Evolutionary conservation across 2,113 vertebrate genomes (phyloP), one percentile per base, ranked within the genome.

Genomic region (Sapayoa aenigma): DNA sequence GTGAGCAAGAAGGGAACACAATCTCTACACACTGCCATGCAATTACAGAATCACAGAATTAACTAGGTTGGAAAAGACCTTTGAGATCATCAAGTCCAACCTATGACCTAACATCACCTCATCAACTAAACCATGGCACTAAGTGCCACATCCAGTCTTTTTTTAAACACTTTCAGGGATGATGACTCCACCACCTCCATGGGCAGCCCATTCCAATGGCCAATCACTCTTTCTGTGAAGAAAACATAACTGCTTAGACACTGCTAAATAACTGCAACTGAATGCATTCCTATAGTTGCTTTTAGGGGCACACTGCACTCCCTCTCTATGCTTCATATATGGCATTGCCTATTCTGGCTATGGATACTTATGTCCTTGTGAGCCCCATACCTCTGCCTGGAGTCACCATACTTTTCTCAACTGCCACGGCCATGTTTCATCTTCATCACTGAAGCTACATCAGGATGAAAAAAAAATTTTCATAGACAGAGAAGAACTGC

Each of bases 371-470:
- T 1, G 13, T 21, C 35, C 39, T 33, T 1, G 2, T 18, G 46
- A 81, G 65, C 8, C 11, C 12, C 10, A 44, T 12, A 25, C 5
- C 27, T 24, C 56, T 41, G 42, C 35, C 37, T 42, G 27, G 39
- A 19, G 10, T 18, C 39, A 63, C 30, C 22, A 12, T 0, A 1
- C 24, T n/a, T 60, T 60, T 46, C 52, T 63, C 13, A 42, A 31
- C 52, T 41, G 24, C 13, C 60, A 69, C 10, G 0, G 2, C 4
- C 35, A 44, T 0, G 0, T 67, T 82, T 67, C 15, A 67, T 82
- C 14, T 41, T 71, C 28, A n/a, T 12, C 53, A 18, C 11, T 27
- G 30, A 76, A 58, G 50, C 11, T 44, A 28, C 42, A 37, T 12
- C n/a, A 60, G 20, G 22, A 71, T 8, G 21, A 80, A 9, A 35